A percentile compares a stretch with the other conserved stretches of the same genome.
Conservation (phyloP, 2,797 vertebrate species). For the Apogon talboti region DNA sequence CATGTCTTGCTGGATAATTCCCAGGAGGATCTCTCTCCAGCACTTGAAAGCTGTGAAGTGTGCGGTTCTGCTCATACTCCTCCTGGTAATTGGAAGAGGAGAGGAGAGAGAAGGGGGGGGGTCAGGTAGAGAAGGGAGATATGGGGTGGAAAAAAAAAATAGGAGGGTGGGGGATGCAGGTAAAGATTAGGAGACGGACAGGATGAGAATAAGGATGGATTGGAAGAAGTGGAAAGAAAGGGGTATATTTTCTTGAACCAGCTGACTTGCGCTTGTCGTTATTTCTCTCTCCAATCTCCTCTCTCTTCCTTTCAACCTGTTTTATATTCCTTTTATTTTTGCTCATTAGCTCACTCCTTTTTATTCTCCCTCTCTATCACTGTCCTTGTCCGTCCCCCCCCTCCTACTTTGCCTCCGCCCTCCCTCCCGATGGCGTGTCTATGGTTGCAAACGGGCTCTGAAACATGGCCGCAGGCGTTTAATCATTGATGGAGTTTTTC, state of each 20-base stretch:
- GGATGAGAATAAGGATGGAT: conserved; percentile 8
- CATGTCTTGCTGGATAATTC: conserved; percentile 84
- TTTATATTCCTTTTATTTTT: conserved; percentile 46
- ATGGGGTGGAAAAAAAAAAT: conserved; percentile 21
- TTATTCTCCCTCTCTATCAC: conserved; percentile 43
- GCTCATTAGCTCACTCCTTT: conserved; percentile 63
- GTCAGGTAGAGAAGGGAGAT: conserved; percentile 63
- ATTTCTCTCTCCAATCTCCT: conserved; percentile 16
- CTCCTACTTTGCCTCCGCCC: conserved; percentile 3
- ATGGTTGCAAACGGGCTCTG: conserved; percentile 66
- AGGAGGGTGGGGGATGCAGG: conserved; percentile 8
- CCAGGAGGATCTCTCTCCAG: conserved; percentile 81
- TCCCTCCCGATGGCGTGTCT: conserved; percentile 62
- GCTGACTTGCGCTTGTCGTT: conserved; percentile 24
- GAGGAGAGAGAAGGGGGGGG: conserved; percentile 30
- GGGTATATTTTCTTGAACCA: neutral
- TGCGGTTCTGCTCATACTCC: conserved; percentile 85
- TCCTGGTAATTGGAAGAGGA: conserved; percentile 85
- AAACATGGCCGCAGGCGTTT: conserved; percentile 74
- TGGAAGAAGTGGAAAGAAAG: conserved; percentile 11
- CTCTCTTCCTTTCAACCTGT: conserved; percentile 2
- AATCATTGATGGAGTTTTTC: conserved; percentile 80
- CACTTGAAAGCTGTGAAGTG: conserved; percentile 89
- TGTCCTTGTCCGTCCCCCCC: conserved; percentile 24
- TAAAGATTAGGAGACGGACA: conserved; percentile 23